Base-by-base conservation (phyloP, 2,113 vertebrate species). In the Psephotus haematonotus region DNA sequence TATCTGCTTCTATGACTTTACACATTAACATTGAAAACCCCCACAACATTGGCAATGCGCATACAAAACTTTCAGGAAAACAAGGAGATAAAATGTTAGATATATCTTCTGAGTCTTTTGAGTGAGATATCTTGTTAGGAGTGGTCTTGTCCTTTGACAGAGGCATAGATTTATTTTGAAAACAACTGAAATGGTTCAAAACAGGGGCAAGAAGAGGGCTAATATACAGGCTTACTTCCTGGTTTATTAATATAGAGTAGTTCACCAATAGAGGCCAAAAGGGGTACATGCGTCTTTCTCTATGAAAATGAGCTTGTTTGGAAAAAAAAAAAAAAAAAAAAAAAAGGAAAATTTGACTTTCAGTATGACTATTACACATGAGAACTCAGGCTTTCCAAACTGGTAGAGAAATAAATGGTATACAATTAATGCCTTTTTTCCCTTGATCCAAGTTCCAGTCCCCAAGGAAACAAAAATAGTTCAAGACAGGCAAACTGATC, bases 31-130 rank as follows among this genome's bases (percentile, higher is more conserved):
- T 4, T 12, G 17, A 64, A 72, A 57, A 37, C 10, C 0, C 0
- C 1, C 2, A 15, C 33, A 63, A 7, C 1, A 28, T 6, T 43
- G 10, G 1, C 31, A 44, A 25, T 24, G 16, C 41, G 29, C 5
- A 4, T n/a, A 16, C 8, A 87, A 87, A n/a, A 4, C 27, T 3
- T 33, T 69, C n/a, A 69, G 31, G 18, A 10, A 50, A 68, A 59
- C 10, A 84, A 50, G 25, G 6, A 47, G 5, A n/a, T 5, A 76
- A 79, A 69, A 7, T 28, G 1, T 35, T 53, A 5, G 3, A 24
- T 44, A 3, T 27, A 28, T 13, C 5, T 91, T 43, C 11, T 53
- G 60, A 82, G 28, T 28, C 3, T 60, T 82, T 53, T 33, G 19
- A 35, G 14, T 37, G 11, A 24, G 3, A 27, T 67, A 33, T 68